phyloP scores from a whole-genome alignment of 2,888 invertebrate genomes.

The Smittia aterrima region DNA sequence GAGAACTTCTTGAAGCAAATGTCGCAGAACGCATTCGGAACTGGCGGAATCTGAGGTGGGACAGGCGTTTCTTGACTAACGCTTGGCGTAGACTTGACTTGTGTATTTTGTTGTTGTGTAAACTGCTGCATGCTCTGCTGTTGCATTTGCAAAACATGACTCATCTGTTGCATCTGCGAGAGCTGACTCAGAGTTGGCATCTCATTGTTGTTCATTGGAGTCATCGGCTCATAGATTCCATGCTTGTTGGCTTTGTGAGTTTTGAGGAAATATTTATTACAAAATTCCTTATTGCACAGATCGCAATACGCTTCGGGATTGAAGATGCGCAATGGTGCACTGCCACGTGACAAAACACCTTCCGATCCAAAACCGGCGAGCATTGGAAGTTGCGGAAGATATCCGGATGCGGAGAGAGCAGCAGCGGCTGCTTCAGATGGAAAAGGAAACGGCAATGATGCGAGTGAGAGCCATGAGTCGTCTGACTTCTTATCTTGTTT shows the following conservation, averaged over 20 bases:
- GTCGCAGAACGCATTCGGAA: conserved; percentile 60
- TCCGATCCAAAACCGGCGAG: conserved; percentile 49
- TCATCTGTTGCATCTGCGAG: conserved; percentile 44
- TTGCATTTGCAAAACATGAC: conserved; percentile 49
- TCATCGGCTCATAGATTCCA: conserved; percentile 72
- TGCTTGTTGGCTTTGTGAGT: conserved; percentile 98
- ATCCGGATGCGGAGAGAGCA: conserved; percentile 49
- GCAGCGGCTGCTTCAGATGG: conserved; percentile 51
- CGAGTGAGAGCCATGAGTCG: conserved; percentile 52
- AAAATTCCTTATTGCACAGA: conserved; percentile 97
- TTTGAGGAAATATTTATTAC: conserved; percentile 97
- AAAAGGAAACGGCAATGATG: conserved; percentile 54
- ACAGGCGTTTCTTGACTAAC: conserved; percentile 43
- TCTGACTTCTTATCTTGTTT: conserved; percentile 50
- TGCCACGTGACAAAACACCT: conserved; percentile 49
- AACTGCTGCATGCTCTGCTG: conserved; percentile 47
- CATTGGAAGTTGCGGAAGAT: conserved; percentile 52
- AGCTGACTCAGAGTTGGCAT: conserved; percentile 45
- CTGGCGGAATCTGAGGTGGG: conserved; percentile 45
- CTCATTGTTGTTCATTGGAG: conserved; percentile 46
- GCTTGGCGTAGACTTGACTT: not conserved
- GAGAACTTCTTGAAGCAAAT: conserved; percentile 72
- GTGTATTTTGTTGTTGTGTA: conserved; percentile 41
- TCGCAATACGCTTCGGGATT: conserved; percentile 97
- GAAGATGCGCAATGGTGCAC: conserved; percentile 75